Evolutionary conservation across 2,888 invertebrate species (phyloP).

Genomic region (Limenitis camilla): DNA sequence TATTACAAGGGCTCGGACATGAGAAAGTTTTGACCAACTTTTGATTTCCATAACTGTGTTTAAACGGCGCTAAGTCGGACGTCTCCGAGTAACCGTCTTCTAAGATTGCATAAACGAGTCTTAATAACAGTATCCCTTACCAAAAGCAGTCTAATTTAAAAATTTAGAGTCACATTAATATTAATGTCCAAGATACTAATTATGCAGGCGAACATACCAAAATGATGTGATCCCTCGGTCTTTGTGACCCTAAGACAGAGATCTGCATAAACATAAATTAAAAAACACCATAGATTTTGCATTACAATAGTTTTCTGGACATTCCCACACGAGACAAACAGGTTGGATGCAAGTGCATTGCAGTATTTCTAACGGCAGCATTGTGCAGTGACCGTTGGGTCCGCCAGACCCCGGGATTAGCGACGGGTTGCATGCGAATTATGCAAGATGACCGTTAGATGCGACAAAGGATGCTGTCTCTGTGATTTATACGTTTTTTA

Average conservation of each 20-base stretch:
- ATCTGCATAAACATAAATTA: slow-evolving; percentile 64
- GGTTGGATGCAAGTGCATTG: slow-evolving; percentile 57
- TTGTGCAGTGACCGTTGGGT: slow-evolving; percentile 43
- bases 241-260: slow-evolving; percentile 31
- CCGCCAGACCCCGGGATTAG: slow-evolving; percentile 32
- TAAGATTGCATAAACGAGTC: background rate
- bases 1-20: slow-evolving; percentile 51
- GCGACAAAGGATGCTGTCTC: slow-evolving; percentile 31
- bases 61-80: slow-evolving; percentile 7
- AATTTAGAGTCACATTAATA: slow-evolving; percentile 8
- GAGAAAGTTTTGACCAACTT: slow-evolving; percentile 46
- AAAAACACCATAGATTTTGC: slow-evolving; percentile 46
- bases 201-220: slow-evolving; percentile 21
- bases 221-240: slow-evolving; percentile 25
- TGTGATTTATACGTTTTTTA: slow-evolving; percentile 27
- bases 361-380: slow-evolving; percentile 45
- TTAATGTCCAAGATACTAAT: slow-evolving; percentile 10
- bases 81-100: background rate
- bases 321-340: slow-evolving; percentile 47
- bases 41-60: slow-evolving; percentile 22
- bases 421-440: slow-evolving; percentile 52
- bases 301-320: slow-evolving; percentile 43
- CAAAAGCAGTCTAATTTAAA: background rate
- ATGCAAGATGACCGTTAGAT: slow-evolving; percentile 44
- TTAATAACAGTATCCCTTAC: background rate